phyloP scores from a whole-genome alignment of 2,797 vertebrate species.

The Onychomys leucogaster region DNA sequence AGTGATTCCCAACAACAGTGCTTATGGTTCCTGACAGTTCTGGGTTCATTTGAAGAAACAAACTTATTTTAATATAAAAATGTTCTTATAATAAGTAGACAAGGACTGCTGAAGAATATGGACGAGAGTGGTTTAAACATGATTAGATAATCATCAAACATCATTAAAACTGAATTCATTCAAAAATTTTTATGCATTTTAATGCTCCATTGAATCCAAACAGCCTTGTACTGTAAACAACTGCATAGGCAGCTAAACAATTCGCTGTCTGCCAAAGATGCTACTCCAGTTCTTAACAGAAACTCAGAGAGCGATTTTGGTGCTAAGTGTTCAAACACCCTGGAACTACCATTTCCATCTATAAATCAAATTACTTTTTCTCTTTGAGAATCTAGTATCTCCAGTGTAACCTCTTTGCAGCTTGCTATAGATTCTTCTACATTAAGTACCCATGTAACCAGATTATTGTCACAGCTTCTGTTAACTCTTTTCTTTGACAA shows the following conservation, averaged over 20 bases:
- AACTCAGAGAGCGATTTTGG: neutral
- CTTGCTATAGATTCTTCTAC: neutral
- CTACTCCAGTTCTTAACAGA: neutral
- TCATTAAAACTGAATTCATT: conserved; percentile 65
- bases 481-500: neutral
- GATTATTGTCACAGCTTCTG: neutral
- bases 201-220: conserved; percentile 66
- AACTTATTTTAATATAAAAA: conserved; percentile 31
- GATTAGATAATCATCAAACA: conserved; percentile 73
- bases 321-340: neutral
- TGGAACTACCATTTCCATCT: neutral
- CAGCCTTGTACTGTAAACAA: neutral
- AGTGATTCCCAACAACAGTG: neutral
- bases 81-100: neutral
- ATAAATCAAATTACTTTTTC: neutral
- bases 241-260: neutral
- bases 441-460: neutral
- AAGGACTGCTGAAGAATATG: neutral
- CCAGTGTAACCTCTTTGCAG: neutral
- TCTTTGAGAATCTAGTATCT: neutral
- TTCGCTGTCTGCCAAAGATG: conserved; percentile 14
- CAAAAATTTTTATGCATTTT: conserved; percentile 39
- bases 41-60: conserved; percentile 51
- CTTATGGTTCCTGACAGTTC: neutral
- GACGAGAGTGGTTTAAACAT: conserved; percentile 51